phyloP scores from a whole-genome alignment of 2,113 vertebrate genomes.

The Peromyscus californicus region DNA sequence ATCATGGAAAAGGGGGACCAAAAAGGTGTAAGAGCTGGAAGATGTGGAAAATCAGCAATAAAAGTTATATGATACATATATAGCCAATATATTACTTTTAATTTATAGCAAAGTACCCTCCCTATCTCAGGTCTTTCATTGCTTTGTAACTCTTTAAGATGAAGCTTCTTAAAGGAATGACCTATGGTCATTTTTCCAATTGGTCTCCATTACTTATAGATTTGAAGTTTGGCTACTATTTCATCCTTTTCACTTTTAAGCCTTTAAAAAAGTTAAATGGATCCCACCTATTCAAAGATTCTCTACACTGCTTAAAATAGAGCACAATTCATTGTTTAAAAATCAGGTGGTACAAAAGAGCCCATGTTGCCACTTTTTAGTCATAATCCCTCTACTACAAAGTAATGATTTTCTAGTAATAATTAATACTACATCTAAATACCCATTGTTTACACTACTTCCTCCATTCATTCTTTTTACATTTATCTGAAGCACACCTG shows the following conservation, averaged over 20 bases:
- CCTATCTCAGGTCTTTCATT: not conserved
- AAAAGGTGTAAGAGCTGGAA: not conserved
- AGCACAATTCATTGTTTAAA: constrained; percentile 10
- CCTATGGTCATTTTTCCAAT: not conserved
- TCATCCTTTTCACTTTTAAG: not conserved
- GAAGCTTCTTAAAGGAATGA: not conserved
- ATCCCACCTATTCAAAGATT: not conserved
- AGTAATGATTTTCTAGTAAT: not conserved
- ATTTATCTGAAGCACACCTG: not conserved
- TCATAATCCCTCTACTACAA: not conserved
- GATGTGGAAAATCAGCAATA: not conserved
- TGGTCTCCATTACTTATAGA: not conserved
- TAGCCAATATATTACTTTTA: not conserved
- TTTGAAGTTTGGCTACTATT: not conserved
- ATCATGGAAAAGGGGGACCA: not conserved
- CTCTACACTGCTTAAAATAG: not conserved
- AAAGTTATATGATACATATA: not conserved
- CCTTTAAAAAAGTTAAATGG: not conserved
- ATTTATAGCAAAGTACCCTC: not conserved
- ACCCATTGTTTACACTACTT: not conserved
- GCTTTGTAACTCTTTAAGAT: not conserved
- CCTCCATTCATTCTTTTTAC: not conserved
- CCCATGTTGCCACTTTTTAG: not conserved
- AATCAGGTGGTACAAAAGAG: constrained; percentile 20
- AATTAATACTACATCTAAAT: not conserved